Base-by-base conservation (phyloP, 2,113 vertebrate genomes). In the Polypterus bichir region DNA sequence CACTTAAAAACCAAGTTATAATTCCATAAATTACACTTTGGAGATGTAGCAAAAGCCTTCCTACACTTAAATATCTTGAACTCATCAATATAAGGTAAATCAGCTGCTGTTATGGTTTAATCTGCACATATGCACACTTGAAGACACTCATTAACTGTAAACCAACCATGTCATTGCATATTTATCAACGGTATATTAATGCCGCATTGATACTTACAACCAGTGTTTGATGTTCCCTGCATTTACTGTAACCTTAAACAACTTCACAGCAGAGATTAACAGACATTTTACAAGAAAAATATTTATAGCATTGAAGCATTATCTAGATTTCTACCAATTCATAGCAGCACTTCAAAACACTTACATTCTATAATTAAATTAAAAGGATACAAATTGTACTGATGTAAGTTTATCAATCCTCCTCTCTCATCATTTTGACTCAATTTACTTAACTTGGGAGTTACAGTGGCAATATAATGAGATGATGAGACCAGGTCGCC, bases 141-240 rank as follows among this genome's bases (percentile, higher is more conserved):
- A 65, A 60, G 64, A 60, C 58, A 65, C 9, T 52, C 46, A 60
- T 60, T 60, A 44, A 53, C 48, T 49, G 52, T 47, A 65, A 55
- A 60, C 64, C 45, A 65, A 53, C 61, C 61, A 46, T 62, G 61
- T 54, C 61, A 62, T 53, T 52, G 61, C 11, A 54, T 54, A 62
- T 62, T 53, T 62, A 52, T 62, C 61, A 54, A 45, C 27, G 9
- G 6, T 54, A 46, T 62, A 54, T 9, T 62, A 62, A 52, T 54
- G 7, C 53, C 61, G 10, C 45, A 46, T 54, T 62, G 51, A 54
- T 54, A 46, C 47, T 49, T 54, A 62, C 44, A 62, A 46, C 51
- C 51, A 61, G 51, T 62, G 45, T 62, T 62, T 62, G 61, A 62
- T 10, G 52, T 62, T 27, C 54, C 52, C 61, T 9, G 44, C 5